Percentiles rank a stretch among this genome's conserved stretches.
Conservation (phyloP, 2,888 invertebrate genomes). For the Meteorus cinctellus region DNA sequence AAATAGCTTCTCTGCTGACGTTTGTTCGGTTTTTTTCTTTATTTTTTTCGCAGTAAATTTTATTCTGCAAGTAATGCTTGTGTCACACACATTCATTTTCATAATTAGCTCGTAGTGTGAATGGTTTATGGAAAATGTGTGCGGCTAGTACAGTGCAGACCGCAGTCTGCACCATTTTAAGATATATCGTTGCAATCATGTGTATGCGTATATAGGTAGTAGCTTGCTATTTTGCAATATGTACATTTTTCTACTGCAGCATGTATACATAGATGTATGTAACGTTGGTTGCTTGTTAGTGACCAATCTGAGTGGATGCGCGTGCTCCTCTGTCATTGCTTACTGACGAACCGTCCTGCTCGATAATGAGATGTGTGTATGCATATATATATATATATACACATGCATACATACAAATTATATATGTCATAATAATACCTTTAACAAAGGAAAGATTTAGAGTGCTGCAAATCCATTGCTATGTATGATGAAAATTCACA, state of each 20-base stretch:
- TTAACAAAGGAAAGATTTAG: conserved; percentile 21
- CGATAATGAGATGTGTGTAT: conserved; percentile 44
- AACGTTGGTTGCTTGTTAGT: conserved; percentile 45
- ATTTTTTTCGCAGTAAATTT: conserved; percentile 15
- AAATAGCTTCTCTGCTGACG: neutral
- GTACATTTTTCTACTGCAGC: neutral
- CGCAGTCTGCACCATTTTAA: conserved; percentile 33
- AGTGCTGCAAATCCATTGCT: neutral
- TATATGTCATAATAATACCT: conserved; percentile 29
- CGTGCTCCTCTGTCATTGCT: conserved; percentile 37
- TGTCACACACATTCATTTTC: conserved; percentile 42
- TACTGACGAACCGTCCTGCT: conserved; percentile 38
- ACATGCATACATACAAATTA: conserved; percentile 23
- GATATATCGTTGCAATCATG: neutral
- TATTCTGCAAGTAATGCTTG: conserved; percentile 37
- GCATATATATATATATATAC: conserved; percentile 39
- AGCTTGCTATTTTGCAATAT: conserved; percentile 12
- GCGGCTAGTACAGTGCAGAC: neutral
- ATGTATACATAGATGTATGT: conserved; percentile 20
- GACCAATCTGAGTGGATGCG: conserved; percentile 40
- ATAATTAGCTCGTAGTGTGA: conserved; percentile 42
- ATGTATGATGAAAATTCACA: neutral
- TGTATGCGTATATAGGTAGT: conserved; percentile 4
- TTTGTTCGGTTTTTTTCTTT: neutral
- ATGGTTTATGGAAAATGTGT: neutral